Percentiles rank a stretch among this genome's conserved stretches.
phyloP scores from a whole-genome alignment of 2,113 vertebrate species.

The Pteruthius melanotis region DNA sequence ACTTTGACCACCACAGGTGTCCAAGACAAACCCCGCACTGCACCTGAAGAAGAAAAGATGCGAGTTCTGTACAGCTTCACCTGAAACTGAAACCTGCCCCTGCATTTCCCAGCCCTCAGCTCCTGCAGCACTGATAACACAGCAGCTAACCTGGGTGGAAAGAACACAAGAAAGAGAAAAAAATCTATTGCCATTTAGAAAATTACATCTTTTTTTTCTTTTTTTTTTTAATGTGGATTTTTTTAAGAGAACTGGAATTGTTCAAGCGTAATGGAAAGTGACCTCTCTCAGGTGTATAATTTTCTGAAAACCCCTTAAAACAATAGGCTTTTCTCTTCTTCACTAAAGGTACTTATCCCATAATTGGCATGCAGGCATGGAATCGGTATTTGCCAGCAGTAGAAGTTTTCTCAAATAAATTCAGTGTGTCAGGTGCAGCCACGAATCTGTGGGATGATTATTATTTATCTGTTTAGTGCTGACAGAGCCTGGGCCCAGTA shows the following conservation, averaged over 20 bases:
- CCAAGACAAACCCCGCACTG: rapidly evolving
- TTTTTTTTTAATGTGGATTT: rapidly evolving
- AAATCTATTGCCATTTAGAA: constrained; percentile 20
- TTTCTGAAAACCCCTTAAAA: constrained; percentile 14
- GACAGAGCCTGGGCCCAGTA: neutral
- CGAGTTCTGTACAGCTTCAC: rapidly evolving
- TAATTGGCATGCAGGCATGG: neutral
- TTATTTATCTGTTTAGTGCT: neutral
- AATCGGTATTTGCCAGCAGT: neutral
- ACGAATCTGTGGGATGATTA: neutral
- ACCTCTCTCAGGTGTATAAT: constrained; percentile 36
- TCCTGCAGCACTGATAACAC: neutral
- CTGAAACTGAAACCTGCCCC: neutral
- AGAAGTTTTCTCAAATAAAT: constrained; percentile 39
- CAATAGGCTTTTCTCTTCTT: constrained; percentile 4
- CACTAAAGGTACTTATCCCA: neutral
- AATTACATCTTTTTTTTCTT: neutral
- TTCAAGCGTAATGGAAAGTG: neutral
- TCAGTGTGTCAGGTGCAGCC: neutral
- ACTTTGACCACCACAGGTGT: neutral
- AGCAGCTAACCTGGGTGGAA: neutral
- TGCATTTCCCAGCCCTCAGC: neutral
- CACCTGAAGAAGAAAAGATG: rapidly evolving
- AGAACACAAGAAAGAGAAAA: neutral
- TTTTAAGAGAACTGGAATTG: neutral